These are phyloP conservation scores for Drosophila infuscata DNA, from an alignment of 2,888 invertebrate genomes.

Conservation along the genomic window DNA sequence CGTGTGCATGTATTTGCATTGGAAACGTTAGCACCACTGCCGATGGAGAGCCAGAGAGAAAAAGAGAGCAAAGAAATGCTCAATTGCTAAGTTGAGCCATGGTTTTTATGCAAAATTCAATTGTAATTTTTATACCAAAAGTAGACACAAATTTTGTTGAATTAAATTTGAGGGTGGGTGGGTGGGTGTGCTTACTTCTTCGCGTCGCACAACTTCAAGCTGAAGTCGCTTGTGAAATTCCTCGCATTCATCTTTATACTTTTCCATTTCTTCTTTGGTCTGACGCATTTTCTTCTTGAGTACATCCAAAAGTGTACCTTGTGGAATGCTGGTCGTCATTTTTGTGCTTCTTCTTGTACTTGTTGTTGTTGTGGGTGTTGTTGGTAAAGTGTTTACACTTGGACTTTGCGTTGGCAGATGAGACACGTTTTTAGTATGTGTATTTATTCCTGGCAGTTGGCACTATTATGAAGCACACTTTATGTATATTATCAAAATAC, in stretches of 20 bases:
- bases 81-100: constrained; percentile 26
- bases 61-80: constrained; percentile 60
- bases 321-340: constrained; percentile 95
- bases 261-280: constrained; percentile 99
- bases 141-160: constrained; percentile 37
- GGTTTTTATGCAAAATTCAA: constrained; percentile 57
- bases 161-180: constrained; percentile 19
- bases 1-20: constrained; percentile 54
- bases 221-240: constrained; percentile 97
- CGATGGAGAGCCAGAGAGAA: constrained; percentile 17
- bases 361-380: constrained; percentile 67
- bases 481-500: constrained; percentile 29
- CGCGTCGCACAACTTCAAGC: constrained; percentile 97
- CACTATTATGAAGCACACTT: constrained; percentile 64
- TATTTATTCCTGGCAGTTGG: constrained; percentile 32
- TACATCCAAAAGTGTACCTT: constrained; percentile 97
- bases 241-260: constrained; percentile 98
- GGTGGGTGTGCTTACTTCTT: constrained; percentile 93
- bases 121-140: constrained; percentile 63
- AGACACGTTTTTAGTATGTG: constrained; percentile 24
- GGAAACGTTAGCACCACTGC: constrained; percentile 59
- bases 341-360: constrained; percentile 62
- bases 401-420: constrained; percentile 55
- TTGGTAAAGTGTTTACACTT: constrained; percentile 66
- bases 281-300: constrained; percentile 99